These are phyloP conservation scores for Dicyrtomina minuta DNA, from an alignment of 2,888 invertebrate genomes.

Conservation along the genomic window DNA sequence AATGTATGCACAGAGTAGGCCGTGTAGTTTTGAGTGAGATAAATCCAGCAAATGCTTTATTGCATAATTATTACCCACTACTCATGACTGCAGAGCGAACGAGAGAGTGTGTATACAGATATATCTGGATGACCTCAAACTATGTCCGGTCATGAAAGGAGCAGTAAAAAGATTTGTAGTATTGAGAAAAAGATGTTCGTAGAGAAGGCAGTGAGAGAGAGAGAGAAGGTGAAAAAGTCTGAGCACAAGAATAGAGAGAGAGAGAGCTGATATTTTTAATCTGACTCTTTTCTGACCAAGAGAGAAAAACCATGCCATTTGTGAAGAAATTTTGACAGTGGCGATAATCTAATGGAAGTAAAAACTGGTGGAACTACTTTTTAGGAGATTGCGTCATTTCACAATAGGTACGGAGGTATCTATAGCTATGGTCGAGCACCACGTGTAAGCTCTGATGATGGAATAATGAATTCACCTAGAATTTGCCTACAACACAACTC, in stretches of 20 bases:
- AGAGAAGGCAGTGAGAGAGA: not conserved
- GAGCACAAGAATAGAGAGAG: constrained; percentile 14
- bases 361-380: constrained; percentile 54
- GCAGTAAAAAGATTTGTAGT: not conserved
- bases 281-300: constrained; percentile 26
- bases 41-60: not conserved
- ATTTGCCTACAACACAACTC: constrained; percentile 35
- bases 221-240: not conserved
- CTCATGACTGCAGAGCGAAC: not conserved
- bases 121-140: constrained; percentile 16
- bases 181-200: too few species aligned
- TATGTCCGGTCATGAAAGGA: constrained; percentile 17
- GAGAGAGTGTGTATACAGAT: not conserved
- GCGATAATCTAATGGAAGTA: constrained; percentile 53
- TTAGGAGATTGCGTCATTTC: constrained; percentile 52
- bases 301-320: constrained; percentile 47
- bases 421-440: constrained; percentile 25
- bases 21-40: not conserved
- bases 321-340: constrained; percentile 54
- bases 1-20: too few species aligned
- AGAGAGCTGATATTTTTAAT: constrained; percentile 31
- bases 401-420: constrained; percentile 34
- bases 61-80: constrained; percentile 1
- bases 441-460: constrained; percentile 42
- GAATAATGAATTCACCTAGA: constrained; percentile 51